These are phyloP conservation scores for Epizoanthus fatuus DNA, from an alignment of 92 coral and sea anemone genomes.

Conservation along the genomic window DNA sequence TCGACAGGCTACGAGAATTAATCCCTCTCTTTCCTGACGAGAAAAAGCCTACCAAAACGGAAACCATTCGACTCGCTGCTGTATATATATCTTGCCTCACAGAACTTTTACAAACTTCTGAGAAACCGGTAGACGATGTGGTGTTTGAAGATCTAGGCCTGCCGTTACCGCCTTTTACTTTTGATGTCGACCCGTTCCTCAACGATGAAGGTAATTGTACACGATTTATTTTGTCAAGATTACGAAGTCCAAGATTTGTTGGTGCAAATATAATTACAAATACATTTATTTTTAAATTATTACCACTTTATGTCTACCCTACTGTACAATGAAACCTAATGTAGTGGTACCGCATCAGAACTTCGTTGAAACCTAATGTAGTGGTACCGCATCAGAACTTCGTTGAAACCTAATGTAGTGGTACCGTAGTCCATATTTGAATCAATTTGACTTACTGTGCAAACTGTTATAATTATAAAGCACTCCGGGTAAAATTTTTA, in stretches of 20 bases:
- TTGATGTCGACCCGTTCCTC: constrained; percentile 37
- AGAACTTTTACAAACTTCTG: constrained; percentile 80
- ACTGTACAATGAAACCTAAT: too few relatives aligned
- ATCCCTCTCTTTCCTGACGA: constrained; percentile 93
- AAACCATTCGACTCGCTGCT: constrained; percentile 89
- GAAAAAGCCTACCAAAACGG: constrained; percentile 93
- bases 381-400: too few relatives aligned
- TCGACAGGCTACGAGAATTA: constrained; percentile 81
- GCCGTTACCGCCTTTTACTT: constrained; percentile 17
- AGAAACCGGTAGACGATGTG: constrained; percentile 25
- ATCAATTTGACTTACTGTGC: too few relatives aligned
- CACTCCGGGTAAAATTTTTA: too few relatives aligned
- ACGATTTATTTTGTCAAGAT: background rate
- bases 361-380: too few relatives aligned
- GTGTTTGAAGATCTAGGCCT: constrained; percentile 26
- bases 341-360: too few relatives aligned
- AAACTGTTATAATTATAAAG: too few relatives aligned
- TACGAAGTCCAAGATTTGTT: background rate
- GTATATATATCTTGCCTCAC: constrained; percentile 87
- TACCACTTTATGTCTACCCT: too few relatives aligned
- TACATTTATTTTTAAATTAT: background rate
- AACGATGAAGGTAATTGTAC: constrained; percentile 33
- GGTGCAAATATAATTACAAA: background rate
- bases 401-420: too few relatives aligned
- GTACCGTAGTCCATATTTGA: too few relatives aligned